Conservation (phyloP, 1,140 invertebrate genomes). For the Drosophila pallidifrons region DNA sequence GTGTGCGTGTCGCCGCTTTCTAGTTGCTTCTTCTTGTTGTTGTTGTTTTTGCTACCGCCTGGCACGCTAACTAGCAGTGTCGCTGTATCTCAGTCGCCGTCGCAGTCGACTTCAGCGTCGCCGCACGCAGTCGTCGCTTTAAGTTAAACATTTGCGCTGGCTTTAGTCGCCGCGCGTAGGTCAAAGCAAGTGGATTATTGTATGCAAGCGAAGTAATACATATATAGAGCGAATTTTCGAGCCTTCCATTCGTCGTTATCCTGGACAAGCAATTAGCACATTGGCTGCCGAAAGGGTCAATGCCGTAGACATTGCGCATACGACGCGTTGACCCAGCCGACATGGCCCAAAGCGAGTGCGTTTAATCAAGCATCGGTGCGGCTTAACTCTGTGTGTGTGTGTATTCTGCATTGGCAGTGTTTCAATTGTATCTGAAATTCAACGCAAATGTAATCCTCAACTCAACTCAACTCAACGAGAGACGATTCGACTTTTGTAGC, state of each 20-base stretch:
- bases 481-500: constrained; percentile 5
- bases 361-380: constrained; percentile 64
- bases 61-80: constrained; percentile 71
- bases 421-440: constrained; percentile 78
- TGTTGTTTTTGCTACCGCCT: constrained; percentile 54
- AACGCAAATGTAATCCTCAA: constrained; percentile 73
- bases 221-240: too few species aligned
- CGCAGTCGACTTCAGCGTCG: constrained; percentile 32
- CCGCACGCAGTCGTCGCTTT: constrained; percentile 62
- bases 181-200: constrained; percentile 78
- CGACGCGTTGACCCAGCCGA: constrained; percentile 49
- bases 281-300: constrained; percentile 45
- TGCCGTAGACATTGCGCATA: constrained; percentile 53
- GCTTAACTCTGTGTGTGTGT: constrained; percentile 33
- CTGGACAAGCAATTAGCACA: constrained; percentile 71
- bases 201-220: constrained; percentile 45
- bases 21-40: neutral
- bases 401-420: constrained; percentile 38
- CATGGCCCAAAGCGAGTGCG: constrained; percentile 34
- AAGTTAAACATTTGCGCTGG: constrained; percentile 59
- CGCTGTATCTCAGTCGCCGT: constrained; percentile 14
- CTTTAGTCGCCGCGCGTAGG: constrained; percentile 75
- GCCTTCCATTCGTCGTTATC: constrained; percentile 50
- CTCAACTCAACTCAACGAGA: neutral
- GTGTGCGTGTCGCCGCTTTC: constrained; percentile 22